A percentile compares a stretch with the other conserved stretches of the same genome.
phyloP scores from a whole-genome alignment of 2,888 invertebrate species.

The Dusona sp. region DNA sequence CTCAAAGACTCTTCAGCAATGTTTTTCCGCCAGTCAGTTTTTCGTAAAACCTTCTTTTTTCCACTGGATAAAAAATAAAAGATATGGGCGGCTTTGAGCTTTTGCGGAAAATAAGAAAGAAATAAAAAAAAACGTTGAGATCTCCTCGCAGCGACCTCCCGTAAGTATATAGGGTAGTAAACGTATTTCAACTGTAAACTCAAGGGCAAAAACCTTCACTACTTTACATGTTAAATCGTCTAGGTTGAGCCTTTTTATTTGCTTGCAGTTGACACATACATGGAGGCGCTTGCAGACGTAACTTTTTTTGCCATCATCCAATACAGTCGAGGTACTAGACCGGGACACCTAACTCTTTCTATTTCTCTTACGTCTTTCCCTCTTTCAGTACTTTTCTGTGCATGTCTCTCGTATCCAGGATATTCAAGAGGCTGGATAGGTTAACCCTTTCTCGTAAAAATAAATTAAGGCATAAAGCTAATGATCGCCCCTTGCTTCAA shows the following conservation, averaged over 20 bases:
- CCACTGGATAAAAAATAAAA: background rate
- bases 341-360: background rate
- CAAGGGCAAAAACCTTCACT: background rate
- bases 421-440: background rate
- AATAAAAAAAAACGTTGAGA: background rate
- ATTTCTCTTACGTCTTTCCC: background rate
- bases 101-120: background rate
- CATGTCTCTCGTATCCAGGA: background rate
- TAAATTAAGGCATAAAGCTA: constrained; percentile 51
- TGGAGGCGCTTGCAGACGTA: background rate
- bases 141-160: background rate
- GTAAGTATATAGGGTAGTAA: constrained; percentile 11
- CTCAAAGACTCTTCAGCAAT: constrained; percentile 2
- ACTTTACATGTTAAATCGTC: constrained; percentile 9
- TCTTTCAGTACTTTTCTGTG: background rate
- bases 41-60: background rate
- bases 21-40: background rate
- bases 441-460: constrained; percentile 49
- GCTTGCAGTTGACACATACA: constrained; percentile 16
- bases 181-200: constrained; percentile 24
- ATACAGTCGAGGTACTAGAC: constrained; percentile 11
- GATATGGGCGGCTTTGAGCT: background rate
- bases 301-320: constrained; percentile 5
- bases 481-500: constrained; percentile 44
- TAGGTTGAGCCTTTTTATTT: constrained; percentile 12